Evolutionary conservation across 2,888 invertebrate genomes (phyloP).

Genomic region (Steinernema hermaphroditum): DNA sequence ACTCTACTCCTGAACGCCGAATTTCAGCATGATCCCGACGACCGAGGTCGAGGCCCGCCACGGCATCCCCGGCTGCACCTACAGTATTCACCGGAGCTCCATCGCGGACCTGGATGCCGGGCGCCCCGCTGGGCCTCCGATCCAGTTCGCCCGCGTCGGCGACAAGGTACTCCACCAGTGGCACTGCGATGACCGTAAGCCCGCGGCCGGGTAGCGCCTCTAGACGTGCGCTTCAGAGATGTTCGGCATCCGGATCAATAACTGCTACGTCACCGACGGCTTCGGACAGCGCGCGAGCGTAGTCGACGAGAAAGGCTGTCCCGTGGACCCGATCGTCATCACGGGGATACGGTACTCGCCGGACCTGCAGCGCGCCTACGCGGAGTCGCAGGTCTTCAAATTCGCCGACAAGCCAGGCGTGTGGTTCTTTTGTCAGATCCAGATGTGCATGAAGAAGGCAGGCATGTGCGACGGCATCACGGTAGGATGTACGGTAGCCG

Average conservation of each 20-base stretch:
- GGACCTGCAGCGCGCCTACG: slow-evolving; percentile 65
- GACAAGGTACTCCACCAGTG: slow-evolving; percentile 66
- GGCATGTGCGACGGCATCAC: slow-evolving; percentile 65
- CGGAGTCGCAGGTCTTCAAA: slow-evolving; percentile 66
- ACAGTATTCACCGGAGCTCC: slow-evolving; percentile 62
- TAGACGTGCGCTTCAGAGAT: slow-evolving; percentile 54
- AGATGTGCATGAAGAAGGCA: slow-evolving; percentile 67
- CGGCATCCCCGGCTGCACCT: slow-evolving; percentile 66
- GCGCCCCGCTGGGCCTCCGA: slow-evolving; percentile 58
- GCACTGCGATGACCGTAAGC: slow-evolving; percentile 66
- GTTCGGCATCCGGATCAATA: slow-evolving; percentile 66
- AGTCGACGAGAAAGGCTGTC: slow-evolving; percentile 64
- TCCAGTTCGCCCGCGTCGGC: slow-evolving; percentile 65
- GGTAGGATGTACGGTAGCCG: slow-evolving; percentile 43
- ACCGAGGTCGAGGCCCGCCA: slow-evolving; percentile 66
- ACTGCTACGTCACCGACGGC: slow-evolving; percentile 67
- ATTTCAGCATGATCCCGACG: slow-evolving; percentile 66
- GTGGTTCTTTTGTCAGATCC: slow-evolving; percentile 67
- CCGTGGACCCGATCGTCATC: slow-evolving; percentile 64
- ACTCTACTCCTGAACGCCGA: no score
- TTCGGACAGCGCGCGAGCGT: slow-evolving; percentile 64
- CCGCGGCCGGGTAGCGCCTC: background rate
- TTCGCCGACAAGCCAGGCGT: slow-evolving; percentile 67
- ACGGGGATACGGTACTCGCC: slow-evolving; percentile 65
- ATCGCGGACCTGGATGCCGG: slow-evolving; percentile 62